A percentile compares a stretch with the other conserved stretches of the same genome.
Conservation (phyloP, 2,113 vertebrate genomes). For the Toxotes chatareus region DNA sequence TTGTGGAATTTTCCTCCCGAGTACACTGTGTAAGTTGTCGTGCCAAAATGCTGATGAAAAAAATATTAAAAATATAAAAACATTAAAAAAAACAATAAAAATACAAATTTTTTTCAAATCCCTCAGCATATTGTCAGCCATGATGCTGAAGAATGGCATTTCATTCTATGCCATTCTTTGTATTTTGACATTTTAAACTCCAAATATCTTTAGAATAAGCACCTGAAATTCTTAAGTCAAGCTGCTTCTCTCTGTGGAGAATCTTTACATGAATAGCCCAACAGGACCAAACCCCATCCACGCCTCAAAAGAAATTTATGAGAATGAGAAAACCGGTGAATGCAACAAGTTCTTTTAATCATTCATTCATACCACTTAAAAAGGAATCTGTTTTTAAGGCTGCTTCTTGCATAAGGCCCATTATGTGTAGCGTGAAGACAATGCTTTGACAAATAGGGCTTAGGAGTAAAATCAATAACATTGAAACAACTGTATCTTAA, state of each 20-base stretch:
- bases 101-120: too few species aligned
- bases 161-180: neutral
- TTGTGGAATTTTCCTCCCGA: neutral
- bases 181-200: neutral
- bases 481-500: constrained; percentile 20
- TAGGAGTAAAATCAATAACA: constrained; percentile 40
- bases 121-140: too few species aligned
- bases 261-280: too few species aligned
- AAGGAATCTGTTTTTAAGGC: neutral
- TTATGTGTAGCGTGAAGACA: neutral
- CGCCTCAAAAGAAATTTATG: neutral
- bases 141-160: too few species aligned
- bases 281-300: too few species aligned
- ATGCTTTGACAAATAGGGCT: constrained; percentile 26
- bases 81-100: too few species aligned
- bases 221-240: too few species aligned
- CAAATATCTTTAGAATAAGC: too few species aligned
- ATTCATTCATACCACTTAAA: neutral
- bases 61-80: neutral
- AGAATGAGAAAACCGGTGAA: neutral
- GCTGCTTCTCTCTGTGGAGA: too few species aligned
- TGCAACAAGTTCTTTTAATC: neutral
- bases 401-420: neutral
- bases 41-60: too few species aligned
- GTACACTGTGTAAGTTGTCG: neutral